These are phyloP conservation scores for Meliscaeva auricollis DNA, from an alignment of 2,888 invertebrate species.

Conservation along the genomic window DNA sequence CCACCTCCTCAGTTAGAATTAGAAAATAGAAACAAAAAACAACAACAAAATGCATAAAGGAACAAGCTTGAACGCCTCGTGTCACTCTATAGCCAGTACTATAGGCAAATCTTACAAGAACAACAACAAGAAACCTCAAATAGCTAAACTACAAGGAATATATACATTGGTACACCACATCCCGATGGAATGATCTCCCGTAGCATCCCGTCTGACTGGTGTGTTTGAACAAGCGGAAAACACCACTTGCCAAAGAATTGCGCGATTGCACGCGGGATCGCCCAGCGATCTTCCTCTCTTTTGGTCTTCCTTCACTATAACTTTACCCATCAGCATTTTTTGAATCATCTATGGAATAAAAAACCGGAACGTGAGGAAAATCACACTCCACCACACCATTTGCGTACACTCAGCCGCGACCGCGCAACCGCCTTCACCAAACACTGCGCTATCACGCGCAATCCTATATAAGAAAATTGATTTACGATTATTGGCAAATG, in stretches of 20 bases:
- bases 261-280: conserved; percentile 24
- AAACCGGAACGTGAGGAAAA: conserved; percentile 72
- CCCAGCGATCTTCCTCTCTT: background rate
- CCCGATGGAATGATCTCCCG: conserved; percentile 49
- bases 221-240: conserved; percentile 71
- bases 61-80: conserved; percentile 54
- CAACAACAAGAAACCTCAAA: conserved; percentile 5
- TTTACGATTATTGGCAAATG: conserved; percentile 76
- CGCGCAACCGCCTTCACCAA: background rate
- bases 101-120: conserved; percentile 53
- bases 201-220: conserved; percentile 63
- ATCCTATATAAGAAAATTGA: conserved; percentile 74
- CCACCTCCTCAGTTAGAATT: conserved; percentile 52
- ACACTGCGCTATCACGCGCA: conserved; percentile 60
- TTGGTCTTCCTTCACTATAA: background rate
- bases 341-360: conserved; percentile 35
- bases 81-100: conserved; percentile 54
- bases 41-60: background rate
- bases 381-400: conserved; percentile 60
- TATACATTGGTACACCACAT: no score
- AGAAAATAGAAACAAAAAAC: conserved; percentile 8
- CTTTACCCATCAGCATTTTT: conserved; percentile 1
- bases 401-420: background rate
- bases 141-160: background rate
- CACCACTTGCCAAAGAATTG: conserved; percentile 60